Percentiles rank a stretch among this genome's conserved stretches.
phyloP scores from a whole-genome alignment of 2,888 invertebrate species.

The Trachelus troglodyta region DNA sequence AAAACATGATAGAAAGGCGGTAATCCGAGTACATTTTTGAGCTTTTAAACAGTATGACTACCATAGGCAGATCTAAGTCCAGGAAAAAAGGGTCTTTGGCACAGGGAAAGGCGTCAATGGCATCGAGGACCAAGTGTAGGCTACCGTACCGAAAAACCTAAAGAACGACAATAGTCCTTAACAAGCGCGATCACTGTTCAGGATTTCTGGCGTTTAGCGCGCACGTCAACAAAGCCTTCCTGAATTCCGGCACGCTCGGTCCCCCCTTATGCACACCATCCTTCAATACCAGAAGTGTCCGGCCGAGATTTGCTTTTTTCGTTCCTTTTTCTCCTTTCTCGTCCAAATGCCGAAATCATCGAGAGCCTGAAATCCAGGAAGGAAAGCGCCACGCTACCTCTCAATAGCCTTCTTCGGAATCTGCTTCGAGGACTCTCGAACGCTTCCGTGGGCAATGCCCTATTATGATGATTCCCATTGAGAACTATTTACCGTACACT shows the following conservation, averaged over 20 bases:
- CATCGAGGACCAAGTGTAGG: conserved; percentile 19
- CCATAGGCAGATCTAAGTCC: too few relatives aligned
- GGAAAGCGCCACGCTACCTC: conserved; percentile 19
- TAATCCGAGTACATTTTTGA: too few relatives aligned
- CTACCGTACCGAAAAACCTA: conserved; percentile 1
- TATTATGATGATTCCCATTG: conserved; percentile 16
- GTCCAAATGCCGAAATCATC: conserved; percentile 9
- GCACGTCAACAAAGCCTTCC: conserved; percentile 52
- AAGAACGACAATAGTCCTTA: conserved; percentile 53
- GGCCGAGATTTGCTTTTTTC: conserved; percentile 1
- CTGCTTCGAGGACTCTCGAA: conserved; percentile 42
- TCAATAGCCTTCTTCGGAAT: conserved; percentile 40
- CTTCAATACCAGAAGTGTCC: too few relatives aligned
- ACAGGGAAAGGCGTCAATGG: background rate
- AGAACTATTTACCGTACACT: conserved; percentile 15
- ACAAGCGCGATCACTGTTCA: conserved; percentile 55
- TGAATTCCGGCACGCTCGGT: conserved; percentile 37
- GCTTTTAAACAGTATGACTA: too few relatives aligned
- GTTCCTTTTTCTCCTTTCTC: conserved; percentile 23
- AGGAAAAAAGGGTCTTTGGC: background rate
- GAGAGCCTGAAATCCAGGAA: conserved; percentile 21
- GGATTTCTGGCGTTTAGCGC: conserved; percentile 59
- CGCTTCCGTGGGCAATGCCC: conserved; percentile 8
- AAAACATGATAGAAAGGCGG: too few relatives aligned
- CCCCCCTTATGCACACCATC: too few relatives aligned